Percentiles rank a stretch among this genome's conserved stretches.
Conservation (phyloP, 92 coral and sea anemone species). For the Zoanthus sociatus region DNA sequence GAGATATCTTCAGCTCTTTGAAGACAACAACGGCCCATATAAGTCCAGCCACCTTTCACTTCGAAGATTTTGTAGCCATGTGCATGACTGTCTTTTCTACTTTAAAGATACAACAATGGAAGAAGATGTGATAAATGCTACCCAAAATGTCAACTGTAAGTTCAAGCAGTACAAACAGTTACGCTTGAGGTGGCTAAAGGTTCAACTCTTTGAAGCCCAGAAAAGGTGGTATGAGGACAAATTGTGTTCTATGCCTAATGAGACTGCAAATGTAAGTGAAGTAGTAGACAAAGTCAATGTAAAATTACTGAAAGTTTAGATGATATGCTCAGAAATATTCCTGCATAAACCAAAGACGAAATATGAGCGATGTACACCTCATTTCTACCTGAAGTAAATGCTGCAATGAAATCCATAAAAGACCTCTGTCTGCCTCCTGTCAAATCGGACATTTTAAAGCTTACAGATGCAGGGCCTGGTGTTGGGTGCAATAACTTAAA, state of each 20-base stretch:
- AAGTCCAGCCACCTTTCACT: conserved; percentile 46
- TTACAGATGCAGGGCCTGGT: conserved; percentile 46
- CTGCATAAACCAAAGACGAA: too few species aligned
- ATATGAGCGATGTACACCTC: too few species aligned
- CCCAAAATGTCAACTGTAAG: conserved; percentile 48
- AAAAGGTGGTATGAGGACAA: conserved; percentile 65
- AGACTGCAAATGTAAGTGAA: background rate
- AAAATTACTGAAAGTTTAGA: too few species aligned
- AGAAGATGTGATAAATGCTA: conserved; percentile 62
- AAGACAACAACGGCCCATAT: conserved; percentile 42
- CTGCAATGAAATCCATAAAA: too few species aligned
- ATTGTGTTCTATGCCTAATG: conserved; percentile 9
- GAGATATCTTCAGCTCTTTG: conserved; percentile 60
- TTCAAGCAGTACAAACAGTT: conserved; percentile 55
- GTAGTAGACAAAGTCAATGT: background rate
- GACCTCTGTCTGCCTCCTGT: too few species aligned
- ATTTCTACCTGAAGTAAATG: too few species aligned
- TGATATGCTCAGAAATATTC: too few species aligned
- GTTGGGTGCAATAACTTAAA: conserved; percentile 50
- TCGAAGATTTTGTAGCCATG: conserved; percentile 57
- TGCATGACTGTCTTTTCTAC: conserved; percentile 66
- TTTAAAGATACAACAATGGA: conserved; percentile 63
- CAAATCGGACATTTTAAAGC: too few species aligned
- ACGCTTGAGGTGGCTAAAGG: conserved; percentile 50
- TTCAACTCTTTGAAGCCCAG: conserved; percentile 49